Conservation (phyloP, 2,888 invertebrate genomes). For the Tanytarsus gracilentus region DNA sequence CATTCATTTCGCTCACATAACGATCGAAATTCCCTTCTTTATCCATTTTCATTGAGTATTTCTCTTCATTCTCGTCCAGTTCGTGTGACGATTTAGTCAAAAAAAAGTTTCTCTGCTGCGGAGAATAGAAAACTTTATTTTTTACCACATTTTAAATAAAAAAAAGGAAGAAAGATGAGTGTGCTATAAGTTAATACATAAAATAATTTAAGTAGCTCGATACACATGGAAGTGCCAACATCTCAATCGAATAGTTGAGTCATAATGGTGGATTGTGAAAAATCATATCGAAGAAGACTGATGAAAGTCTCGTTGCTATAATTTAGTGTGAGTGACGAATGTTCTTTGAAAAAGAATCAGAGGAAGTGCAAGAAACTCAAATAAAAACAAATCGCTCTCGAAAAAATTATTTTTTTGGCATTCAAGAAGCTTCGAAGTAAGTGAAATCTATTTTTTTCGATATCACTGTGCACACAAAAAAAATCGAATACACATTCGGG, state of each 20-base stretch:
- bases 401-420: not conserved
- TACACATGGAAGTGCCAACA: not conserved
- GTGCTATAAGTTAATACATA: not conserved
- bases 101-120: not conserved
- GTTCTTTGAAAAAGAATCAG: not conserved
- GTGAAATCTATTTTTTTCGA: not conserved
- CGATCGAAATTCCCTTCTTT: no score
- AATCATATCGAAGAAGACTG: not conserved
- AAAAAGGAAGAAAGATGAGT: not conserved
- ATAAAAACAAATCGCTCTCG: not conserved
- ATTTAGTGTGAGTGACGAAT: no score
- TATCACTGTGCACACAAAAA: no score
- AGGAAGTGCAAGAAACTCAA: not conserved
- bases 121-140: not conserved
- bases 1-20: no score
- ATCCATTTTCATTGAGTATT: no score
- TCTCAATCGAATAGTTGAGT: not conserved
- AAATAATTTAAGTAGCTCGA: not conserved
- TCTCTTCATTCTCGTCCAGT: not conserved
- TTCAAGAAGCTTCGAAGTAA: not conserved
- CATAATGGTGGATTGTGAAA: conserved; percentile 1
- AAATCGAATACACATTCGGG: no score
- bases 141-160: not conserved
- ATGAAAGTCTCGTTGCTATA: no score
- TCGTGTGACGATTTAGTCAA: not conserved